A percentile compares a stretch with the other conserved stretches of the same genome.
phyloP scores from a whole-genome alignment of 2,888 invertebrate genomes.

The Pseudococcus jackbeardsleyi region DNA sequence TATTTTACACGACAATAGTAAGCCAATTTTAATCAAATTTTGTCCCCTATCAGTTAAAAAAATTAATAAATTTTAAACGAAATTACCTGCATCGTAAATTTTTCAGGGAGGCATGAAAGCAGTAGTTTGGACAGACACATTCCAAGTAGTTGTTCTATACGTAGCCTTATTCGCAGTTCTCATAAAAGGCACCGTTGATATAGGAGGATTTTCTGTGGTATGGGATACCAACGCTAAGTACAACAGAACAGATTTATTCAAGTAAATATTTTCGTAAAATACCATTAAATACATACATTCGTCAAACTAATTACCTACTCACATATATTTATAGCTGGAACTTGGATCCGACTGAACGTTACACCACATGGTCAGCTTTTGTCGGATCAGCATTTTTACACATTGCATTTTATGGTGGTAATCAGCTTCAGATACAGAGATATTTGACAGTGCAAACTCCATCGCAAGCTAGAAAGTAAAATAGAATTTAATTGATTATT shows the following conservation, averaged over 20 bases:
- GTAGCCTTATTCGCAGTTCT: conserved; percentile 69
- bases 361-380: conserved; percentile 71
- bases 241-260: conserved; percentile 68
- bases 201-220: conserved; percentile 69
- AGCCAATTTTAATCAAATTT: conserved; percentile 68
- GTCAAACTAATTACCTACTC: too few relatives aligned
- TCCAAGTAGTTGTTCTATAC: conserved; percentile 70
- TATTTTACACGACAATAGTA: conserved; percentile 74
- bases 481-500: conserved; percentile 24
- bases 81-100: not conserved
- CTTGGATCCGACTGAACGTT: conserved; percentile 70
- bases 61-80: not conserved
- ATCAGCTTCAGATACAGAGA: conserved; percentile 73
- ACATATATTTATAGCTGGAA: conserved; percentile 69
- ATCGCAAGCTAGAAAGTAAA: conserved; percentile 70
- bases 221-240: conserved; percentile 68
- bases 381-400: conserved; percentile 70
- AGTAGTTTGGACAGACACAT: conserved; percentile 71
- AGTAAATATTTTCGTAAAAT: conserved; percentile 66
- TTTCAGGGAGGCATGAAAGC: conserved; percentile 70
- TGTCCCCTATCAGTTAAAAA: not conserved
- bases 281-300: not conserved
- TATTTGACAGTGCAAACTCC: conserved; percentile 71
- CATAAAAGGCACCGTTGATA: conserved; percentile 69
- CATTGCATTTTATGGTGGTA: conserved; percentile 71